Evolutionary conservation across 2,113 vertebrate genomes (phyloP).

Genomic region (Odocoileus virginianus): DNA sequence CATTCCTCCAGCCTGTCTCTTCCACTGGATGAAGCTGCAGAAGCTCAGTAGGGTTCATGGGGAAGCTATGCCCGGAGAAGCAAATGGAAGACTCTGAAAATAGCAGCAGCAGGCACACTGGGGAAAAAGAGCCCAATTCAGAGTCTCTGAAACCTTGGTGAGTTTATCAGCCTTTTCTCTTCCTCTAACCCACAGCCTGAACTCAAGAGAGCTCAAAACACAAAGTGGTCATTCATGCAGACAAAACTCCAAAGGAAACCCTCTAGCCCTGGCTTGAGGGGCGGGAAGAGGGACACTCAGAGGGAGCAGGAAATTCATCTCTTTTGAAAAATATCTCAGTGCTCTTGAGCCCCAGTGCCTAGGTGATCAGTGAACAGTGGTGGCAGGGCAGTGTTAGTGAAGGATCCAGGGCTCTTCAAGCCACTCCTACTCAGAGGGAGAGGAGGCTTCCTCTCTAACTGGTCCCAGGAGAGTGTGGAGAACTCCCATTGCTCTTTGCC

Average conservation of each 20-base stretch:
- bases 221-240: neutral
- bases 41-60: neutral
- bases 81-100: neutral
- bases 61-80: neutral
- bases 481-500: neutral
- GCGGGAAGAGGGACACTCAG: neutral
- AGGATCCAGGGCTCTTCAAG: neutral
- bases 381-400: neutral
- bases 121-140: neutral
- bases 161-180: neutral
- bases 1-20: neutral
- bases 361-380: no score
- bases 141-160: neutral
- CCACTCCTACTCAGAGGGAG: neutral
- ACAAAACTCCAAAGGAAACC: neutral
- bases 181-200: neutral
- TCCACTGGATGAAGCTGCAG: neutral
- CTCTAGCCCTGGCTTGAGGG: neutral
- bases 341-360: neutral
- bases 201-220: neutral
- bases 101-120: neutral
- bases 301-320: no score
- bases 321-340: neutral
- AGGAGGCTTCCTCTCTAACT: neutral
- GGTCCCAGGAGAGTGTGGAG: neutral